These are phyloP conservation scores for Trichogramma dendrolimi DNA, from an alignment of 2,888 invertebrate species.

Conservation along the genomic window DNA sequence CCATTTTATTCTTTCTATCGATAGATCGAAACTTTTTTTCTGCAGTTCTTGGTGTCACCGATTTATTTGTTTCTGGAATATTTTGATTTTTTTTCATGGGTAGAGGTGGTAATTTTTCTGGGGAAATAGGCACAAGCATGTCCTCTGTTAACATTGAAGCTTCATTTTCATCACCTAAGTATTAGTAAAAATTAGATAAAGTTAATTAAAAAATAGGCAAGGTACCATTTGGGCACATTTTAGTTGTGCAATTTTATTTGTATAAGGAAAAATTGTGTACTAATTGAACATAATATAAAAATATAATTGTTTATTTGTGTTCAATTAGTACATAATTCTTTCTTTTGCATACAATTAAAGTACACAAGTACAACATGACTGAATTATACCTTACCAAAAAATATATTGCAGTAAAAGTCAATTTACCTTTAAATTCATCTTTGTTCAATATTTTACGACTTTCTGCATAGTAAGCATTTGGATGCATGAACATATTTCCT, in stretches of 20 bases:
- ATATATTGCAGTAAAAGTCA: neutral
- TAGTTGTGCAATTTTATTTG: too few relatives aligned
- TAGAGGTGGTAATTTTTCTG: constrained; percentile 24
- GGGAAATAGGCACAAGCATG: constrained; percentile 16
- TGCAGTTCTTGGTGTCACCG: constrained; percentile 21
- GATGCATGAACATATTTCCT: constrained; percentile 75
- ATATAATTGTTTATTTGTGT: neutral
- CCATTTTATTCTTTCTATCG: constrained; percentile 30
- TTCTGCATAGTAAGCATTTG: constrained; percentile 84
- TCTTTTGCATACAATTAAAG: neutral
- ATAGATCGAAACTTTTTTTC: constrained; percentile 19
- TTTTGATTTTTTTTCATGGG: constrained; percentile 27
- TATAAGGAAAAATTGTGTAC: too few relatives aligned
- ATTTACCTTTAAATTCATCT: constrained; percentile 28
- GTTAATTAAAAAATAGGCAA: too few relatives aligned
- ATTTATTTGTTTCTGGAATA: constrained; percentile 16
- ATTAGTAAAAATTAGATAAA: neutral
- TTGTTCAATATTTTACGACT: constrained; percentile 38
- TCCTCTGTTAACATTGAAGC: constrained; percentile 1
- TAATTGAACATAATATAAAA: neutral
- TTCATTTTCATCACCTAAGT: constrained; percentile 15
- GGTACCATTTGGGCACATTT: too few relatives aligned
- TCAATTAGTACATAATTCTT: neutral
- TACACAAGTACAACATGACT: neutral
- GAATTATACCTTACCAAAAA: neutral